Evolutionary conservation across 2,113 vertebrate species (phyloP), one percentile per base, ranked within the genome.

Genomic region (Alligator sinensis): DNA sequence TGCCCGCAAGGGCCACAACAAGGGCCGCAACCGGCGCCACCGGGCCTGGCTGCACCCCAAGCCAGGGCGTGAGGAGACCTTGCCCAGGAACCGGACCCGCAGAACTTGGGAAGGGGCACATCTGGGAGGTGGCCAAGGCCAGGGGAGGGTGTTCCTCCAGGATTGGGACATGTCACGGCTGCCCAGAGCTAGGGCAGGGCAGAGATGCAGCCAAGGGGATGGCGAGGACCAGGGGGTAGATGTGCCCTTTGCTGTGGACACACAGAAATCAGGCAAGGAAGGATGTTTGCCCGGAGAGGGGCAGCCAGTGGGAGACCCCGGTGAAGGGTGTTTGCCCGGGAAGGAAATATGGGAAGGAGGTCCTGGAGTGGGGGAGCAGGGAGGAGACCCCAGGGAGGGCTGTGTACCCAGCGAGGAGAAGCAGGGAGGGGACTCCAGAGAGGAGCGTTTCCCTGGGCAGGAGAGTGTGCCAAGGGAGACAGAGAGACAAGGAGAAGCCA

Each of bases 1-100:
- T 2, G 92, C 98, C 54, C 98, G 98, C 77, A 96, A 97, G 80
- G 95, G 98, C 91, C 84, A 98, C 34, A 98, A 97, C 80, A 98
- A 98, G 24, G 97, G 98, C 84, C 98, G 98, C 90, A 95, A 98
- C 27, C 93, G 97, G 34, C 97, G 96, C 28, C 98, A 98, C 11
- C 98, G 97, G 74, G 97, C 96, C 61, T 98, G 98, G 98, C 98
- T 97, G 18, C 97, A 97, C 25, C 96, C 97, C 19, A 97, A 96
- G 81, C 88, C 94, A 17, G 92, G 90, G 55, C 92, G 86, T 11
- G 87, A 91, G 57, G 94, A 93, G 54, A 94, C 91, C 34, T 74
- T 95, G 54, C 91, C 92, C 85, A 90, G 91, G 80, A 91, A 61
- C 25, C 75, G 76, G 63, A 80, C 66, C 62, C 82, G 62, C 72